A percentile compares a stretch with the other conserved stretches of the same genome.
These are phyloP conservation scores for Geodia barretti DNA, from an alignment of 37 sponge, comb jelly and placozoan species.

Conservation along the genomic window DNA sequence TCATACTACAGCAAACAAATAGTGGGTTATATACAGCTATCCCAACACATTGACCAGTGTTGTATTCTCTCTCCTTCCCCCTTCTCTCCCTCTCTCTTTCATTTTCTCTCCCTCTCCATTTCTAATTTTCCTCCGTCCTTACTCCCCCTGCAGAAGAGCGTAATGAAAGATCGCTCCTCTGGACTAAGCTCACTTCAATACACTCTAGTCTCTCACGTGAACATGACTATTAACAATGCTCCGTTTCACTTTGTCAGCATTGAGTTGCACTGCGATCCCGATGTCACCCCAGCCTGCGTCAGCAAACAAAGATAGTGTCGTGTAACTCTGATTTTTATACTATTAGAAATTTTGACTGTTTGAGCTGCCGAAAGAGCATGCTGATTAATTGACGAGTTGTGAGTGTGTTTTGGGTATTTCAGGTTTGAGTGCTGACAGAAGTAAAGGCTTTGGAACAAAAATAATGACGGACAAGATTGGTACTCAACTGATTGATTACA, in stretches of 20 bases:
- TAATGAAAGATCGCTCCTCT: conserved; percentile 64
- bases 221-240: conserved; percentile 73
- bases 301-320: conserved; percentile 9
- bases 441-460: no score
- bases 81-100: no score
- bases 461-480: no score
- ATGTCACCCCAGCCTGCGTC: conserved; percentile 89
- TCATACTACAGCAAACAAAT: conserved; percentile 78
- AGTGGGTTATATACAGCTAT: conserved; percentile 53
- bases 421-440: no score
- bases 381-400: no score
- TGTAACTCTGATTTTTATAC: not conserved
- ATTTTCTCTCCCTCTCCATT: no score
- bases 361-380: no score
- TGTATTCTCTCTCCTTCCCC: not conserved
- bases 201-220: conserved; percentile 39
- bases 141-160: conserved; percentile 64
- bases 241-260: conserved; percentile 77
- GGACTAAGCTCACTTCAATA: conserved; percentile 70
- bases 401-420: no score
- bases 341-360: no score
- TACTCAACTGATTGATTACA: no score
- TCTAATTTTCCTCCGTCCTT: no score
- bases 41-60: not conserved
- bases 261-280: conserved; percentile 76